Evolutionary conservation across 2,888 invertebrate genomes (phyloP), one percentile per base, ranked within the genome.

Genomic region (Netelia fuscicornis): DNA sequence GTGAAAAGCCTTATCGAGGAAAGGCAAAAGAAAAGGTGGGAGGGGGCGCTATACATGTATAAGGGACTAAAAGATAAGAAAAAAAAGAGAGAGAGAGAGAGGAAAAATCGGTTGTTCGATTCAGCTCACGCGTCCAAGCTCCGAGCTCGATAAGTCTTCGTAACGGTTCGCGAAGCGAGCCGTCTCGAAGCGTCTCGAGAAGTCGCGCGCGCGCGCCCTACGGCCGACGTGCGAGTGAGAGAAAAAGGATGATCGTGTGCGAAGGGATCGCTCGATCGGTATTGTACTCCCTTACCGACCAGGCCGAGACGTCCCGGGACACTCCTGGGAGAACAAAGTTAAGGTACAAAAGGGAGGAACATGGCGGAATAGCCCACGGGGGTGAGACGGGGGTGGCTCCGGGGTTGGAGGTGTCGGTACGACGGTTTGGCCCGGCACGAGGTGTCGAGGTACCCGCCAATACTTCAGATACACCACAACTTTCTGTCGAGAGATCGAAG

Each of bases 81-180:
- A n/a, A 64, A n/a, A 77, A 60, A 70, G 72, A 52, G 65, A 37
- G 2, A 56, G 68, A 64, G 67, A 65, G 52, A 58, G 60, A 68
- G 37, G 44, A 77, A 72, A 81, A 77, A 77, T 85, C 81, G 78
- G 83, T 82, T 85, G 80, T 82, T 78, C 86, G 75, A 87, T 87
- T 87, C 85, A 79, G 82, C 85, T 86, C 87, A 87, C 87, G 86
- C 82, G 85, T 75, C 78, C 81, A 71, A 30, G 78, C 84, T 64
- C 72, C 70, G 76, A 67, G 85, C 76, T 76, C 85, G 86, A 86
- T 86, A 86, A 87, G 86, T 84, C 86, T 81, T 83, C 82, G 82
- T 81, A 82, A 84, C 81, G 86, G 83, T 84, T 77, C 71, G 79
- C 82, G 80, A 77, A 84, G 77, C 82, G 82, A 82, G 80, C 67